Base-by-base conservation (phyloP, 2,888 invertebrate genomes). In the Margaritifera margaritifera region DNA sequence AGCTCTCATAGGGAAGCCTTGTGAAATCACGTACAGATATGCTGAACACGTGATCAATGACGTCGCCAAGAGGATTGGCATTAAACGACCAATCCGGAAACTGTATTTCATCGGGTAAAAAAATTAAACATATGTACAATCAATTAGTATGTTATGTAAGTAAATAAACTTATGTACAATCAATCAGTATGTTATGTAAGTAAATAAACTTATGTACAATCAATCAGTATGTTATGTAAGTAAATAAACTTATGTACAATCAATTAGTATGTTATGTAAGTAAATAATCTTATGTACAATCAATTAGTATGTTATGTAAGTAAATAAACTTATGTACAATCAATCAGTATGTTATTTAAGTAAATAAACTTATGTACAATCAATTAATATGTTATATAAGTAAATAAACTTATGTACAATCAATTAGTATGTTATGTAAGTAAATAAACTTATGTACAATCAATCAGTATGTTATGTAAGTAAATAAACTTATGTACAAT, bases 21-120 rank as follows among this genome's bases (percentile, higher is more conserved):
- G 85, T 74, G 87, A 88, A 74, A 84, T 88, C 25, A 88, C 87
- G 5, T 87, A 82, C 74, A 75, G 88, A 65, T 89, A 84, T 74
- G 88, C 88, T n/a, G 88, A 88, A 70, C 87, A 88, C 68, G 79
- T 81, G 18, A 75, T 89, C 27, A 67, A 80, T 54, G 79, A 78
- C 31, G 75, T 84, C 20, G 86, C 86, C 22, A 77, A 78, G 58
- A 77, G 76, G 58, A 82, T 88, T 70, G 87, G 87, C 15, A 78
- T 81, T 57, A 77, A 69, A 25, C 80, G 76, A 54, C 85, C 85
- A 58, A 79, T 88, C 50, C 82, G 82, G 62, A 81, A 80, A 50
- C 80, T 89, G 42, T 89, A 88, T 75, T 82, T 89, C 55, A 80
- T 89, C 68, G 89, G 88, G 89, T 89, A 76, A 80, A 84, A 70